Conservation (phyloP, 30 jellyfish, hydroid and myxozoan genomes). For the Turritopsis rubra region DNA sequence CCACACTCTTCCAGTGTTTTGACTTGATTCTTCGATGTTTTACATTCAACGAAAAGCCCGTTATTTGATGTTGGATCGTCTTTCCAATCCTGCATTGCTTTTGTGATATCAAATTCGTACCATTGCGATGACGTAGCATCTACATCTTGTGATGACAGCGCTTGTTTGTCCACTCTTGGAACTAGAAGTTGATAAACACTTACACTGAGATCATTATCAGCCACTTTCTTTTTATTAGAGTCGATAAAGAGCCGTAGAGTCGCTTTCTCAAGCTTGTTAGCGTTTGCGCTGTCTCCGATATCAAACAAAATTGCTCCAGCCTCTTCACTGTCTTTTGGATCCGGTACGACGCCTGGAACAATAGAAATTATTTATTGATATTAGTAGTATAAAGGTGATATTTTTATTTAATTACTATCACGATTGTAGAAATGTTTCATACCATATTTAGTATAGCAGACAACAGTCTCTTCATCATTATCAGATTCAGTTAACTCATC, state of each 20-base stretch:
- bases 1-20: conserved; percentile 58
- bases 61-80: conserved; percentile 66
- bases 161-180: conserved; percentile 42
- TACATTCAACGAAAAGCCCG: conserved; percentile 71
- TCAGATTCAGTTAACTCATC: not conserved
- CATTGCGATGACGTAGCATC: conserved; percentile 58
- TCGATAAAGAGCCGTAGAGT: conserved; percentile 60
- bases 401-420: not conserved
- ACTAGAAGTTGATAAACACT: conserved; percentile 53
- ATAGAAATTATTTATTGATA: not conserved
- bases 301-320: conserved; percentile 78
- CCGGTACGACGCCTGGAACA: conserved; percentile 58
- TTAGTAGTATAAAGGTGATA: not conserved
- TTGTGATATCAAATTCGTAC: conserved; percentile 63
- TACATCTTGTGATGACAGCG: conserved; percentile 46
- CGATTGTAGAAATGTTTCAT: not conserved
- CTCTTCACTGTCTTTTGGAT: conserved; percentile 82
- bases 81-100: conserved; percentile 65
- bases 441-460: not conserved
- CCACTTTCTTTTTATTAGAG: not conserved
- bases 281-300: conserved; percentile 53
- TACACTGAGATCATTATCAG: conserved; percentile 26
- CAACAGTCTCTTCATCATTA: not conserved
- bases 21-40: conserved; percentile 32
- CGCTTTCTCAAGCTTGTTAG: conserved; percentile 62